A percentile compares a stretch with the other conserved stretches of the same genome.
phyloP scores from a whole-genome alignment of 1,140 invertebrate genomes.

The Tribolium madens region DNA sequence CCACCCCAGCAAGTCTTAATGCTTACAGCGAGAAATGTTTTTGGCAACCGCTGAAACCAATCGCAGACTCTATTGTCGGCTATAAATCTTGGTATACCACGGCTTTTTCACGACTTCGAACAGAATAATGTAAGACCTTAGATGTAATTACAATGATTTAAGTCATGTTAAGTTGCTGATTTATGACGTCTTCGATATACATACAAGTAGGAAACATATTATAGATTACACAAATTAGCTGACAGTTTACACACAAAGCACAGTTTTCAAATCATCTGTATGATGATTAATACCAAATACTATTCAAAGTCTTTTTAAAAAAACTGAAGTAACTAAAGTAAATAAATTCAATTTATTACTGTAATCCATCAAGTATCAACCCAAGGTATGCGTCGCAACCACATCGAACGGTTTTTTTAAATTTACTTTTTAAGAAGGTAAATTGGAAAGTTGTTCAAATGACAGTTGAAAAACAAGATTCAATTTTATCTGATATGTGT shows the following conservation, averaged over 20 bases:
- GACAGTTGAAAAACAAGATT: not conserved
- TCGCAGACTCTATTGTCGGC: conserved; percentile 51
- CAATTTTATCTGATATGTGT: not conserved
- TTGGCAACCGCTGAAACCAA: conserved; percentile 55
- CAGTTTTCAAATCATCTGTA: too few relatives aligned
- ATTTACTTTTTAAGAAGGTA: not conserved
- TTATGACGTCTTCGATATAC: conserved; percentile 25
- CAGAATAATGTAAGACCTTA: conserved; percentile 55
- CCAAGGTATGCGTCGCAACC: not conserved
- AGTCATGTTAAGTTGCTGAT: conserved; percentile 43
- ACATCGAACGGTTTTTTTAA: not conserved
- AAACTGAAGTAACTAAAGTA: too few relatives aligned
- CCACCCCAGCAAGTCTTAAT: conserved; percentile 52
- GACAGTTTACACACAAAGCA: too few relatives aligned
- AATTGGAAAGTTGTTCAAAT: conserved; percentile 2
- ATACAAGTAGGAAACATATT: too few relatives aligned
- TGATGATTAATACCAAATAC: too few relatives aligned
- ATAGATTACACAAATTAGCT: too few relatives aligned
- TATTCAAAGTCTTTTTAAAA: too few relatives aligned
- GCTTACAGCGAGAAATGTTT: conserved; percentile 51
- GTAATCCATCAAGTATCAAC: not conserved
- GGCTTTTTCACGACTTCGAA: conserved; percentile 51
- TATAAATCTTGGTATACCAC: conserved; percentile 52
- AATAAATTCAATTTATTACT: conserved; percentile 9
- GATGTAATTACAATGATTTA: conserved; percentile 46